These are phyloP conservation scores for Drosophila chauvacae DNA, from an alignment of 1,140 invertebrate genomes.

Conservation along the genomic window DNA sequence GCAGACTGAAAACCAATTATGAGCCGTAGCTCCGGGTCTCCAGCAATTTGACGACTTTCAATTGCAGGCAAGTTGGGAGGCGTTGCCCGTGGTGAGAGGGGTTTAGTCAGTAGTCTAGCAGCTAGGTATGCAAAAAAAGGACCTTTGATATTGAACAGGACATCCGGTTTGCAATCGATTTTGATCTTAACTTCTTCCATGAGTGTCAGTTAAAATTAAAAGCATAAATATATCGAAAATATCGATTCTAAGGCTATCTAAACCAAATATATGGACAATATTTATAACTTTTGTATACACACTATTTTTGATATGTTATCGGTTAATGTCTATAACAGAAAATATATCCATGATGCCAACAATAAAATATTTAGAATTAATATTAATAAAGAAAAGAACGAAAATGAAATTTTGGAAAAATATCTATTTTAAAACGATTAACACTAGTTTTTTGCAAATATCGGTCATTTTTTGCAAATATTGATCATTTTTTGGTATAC, in stretches of 20 bases:
- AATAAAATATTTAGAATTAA: too few relatives aligned
- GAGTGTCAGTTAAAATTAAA: not conserved
- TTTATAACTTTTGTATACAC: too few relatives aligned
- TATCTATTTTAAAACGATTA: too few relatives aligned
- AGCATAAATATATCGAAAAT: not conserved
- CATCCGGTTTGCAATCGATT: constrained; percentile 6
- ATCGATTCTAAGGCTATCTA: not conserved
- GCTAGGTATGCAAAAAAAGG: not conserved
- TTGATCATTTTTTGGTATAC: too few relatives aligned
- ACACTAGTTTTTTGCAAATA: not conserved
- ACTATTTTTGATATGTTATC: not conserved
- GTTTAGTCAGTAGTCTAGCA: not conserved
- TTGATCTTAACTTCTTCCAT: not conserved
- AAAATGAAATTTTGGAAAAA: too few relatives aligned
- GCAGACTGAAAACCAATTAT: constrained; percentile 37
- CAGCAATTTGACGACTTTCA: constrained; percentile 41
- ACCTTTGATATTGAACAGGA: constrained; percentile 5
- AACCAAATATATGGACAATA: not conserved
- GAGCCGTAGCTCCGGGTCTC: constrained; percentile 17
- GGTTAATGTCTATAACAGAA: too few relatives aligned
- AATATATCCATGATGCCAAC: too few relatives aligned
- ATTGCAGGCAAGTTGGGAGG: constrained; percentile 26
- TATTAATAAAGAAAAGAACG: too few relatives aligned
- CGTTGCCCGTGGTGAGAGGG: not conserved
- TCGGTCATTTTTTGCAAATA: not conserved